phyloP scores from a whole-genome alignment of 2,888 invertebrate genomes.

The Lycocerus yunnanus region DNA sequence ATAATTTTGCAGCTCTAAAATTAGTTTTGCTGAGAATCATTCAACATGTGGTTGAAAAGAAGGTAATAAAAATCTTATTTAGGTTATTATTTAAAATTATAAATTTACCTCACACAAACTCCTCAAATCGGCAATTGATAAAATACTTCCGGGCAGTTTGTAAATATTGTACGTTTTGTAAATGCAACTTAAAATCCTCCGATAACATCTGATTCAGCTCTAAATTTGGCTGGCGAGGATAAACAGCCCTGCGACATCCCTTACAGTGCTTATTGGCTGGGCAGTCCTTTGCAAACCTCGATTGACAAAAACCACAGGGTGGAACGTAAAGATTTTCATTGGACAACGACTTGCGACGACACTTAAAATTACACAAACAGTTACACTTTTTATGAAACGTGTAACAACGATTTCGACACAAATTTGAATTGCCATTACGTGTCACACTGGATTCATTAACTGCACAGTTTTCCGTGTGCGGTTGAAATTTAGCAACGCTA shows the following conservation, averaged over 20 bases:
- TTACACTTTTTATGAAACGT: slow-evolving; percentile 46
- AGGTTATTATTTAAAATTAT: too few relatives aligned
- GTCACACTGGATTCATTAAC: slow-evolving; percentile 51
- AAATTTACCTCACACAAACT: slow-evolving; percentile 52
- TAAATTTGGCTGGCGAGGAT: slow-evolving; percentile 56
- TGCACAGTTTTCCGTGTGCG: slow-evolving; percentile 46
- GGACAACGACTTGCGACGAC: slow-evolving; percentile 61
- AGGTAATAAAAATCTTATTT: too few relatives aligned
- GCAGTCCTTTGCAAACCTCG: slow-evolving; percentile 49
- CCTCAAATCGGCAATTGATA: slow-evolving; percentile 64
- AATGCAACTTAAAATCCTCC: slow-evolving; percentile 72
- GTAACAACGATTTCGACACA: slow-evolving; percentile 40
- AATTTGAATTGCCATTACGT: slow-evolving; percentile 32
- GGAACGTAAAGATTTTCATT: slow-evolving; percentile 64
- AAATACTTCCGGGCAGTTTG: slow-evolving; percentile 71
- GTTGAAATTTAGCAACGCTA: slow-evolving; percentile 43
- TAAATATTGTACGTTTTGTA: slow-evolving; percentile 74
- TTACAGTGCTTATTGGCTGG: slow-evolving; percentile 43
- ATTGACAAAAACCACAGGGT: slow-evolving; percentile 56
- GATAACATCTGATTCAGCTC: slow-evolving; percentile 69
- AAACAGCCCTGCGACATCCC: slow-evolving; percentile 48
- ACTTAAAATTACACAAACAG: slow-evolving; percentile 42
- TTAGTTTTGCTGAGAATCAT: too few relatives aligned
- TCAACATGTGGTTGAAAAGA: too few relatives aligned
- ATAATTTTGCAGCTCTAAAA: too few relatives aligned